Percentiles rank a stretch among this genome's conserved stretches.
Conservation (phyloP, 2,113 vertebrate genomes). For the Petromus typicus region DNA sequence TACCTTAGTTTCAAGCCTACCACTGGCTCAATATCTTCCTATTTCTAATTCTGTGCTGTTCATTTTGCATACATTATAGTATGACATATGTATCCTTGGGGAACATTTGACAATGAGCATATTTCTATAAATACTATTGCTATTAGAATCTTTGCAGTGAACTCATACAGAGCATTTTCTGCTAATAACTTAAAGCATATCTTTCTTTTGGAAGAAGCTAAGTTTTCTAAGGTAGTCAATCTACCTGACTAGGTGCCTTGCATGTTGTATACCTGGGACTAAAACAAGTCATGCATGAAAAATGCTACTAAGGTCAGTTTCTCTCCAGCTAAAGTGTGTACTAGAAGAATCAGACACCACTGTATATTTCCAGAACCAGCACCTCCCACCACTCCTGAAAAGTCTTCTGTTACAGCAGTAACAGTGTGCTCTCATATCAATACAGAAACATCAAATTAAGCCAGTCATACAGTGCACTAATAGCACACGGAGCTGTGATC, state of each 20-base stretch:
- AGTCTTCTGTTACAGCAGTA: background rate
- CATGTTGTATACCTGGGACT: background rate
- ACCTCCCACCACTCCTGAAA: background rate
- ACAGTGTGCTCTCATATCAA: background rate
- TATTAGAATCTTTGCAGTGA: background rate
- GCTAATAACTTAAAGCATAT: conserved; percentile 49
- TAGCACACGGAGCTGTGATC: background rate
- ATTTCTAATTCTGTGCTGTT: background rate
- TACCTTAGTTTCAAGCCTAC: conserved; percentile 23
- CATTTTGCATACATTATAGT: background rate
- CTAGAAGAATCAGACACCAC: background rate
- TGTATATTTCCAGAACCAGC: conserved; percentile 55
- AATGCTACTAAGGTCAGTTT: conserved; percentile 47
- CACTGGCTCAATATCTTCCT: background rate
- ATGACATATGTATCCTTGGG: background rate
- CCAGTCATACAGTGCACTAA: background rate
- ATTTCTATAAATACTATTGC: conserved; percentile 53
- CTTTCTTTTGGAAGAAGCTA: conserved; percentile 48
- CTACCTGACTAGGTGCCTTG: background rate
- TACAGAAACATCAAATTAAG: conserved; percentile 48
- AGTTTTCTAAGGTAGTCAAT: conserved; percentile 33
- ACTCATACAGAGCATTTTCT: conserved; percentile 24
- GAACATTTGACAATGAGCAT: conserved; percentile 52
- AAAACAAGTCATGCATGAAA: conserved; percentile 55
- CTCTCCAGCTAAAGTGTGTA: conserved; percentile 27